phyloP scores from a whole-genome alignment of 2,113 vertebrate genomes.

The Mionectes macconnelli region DNA sequence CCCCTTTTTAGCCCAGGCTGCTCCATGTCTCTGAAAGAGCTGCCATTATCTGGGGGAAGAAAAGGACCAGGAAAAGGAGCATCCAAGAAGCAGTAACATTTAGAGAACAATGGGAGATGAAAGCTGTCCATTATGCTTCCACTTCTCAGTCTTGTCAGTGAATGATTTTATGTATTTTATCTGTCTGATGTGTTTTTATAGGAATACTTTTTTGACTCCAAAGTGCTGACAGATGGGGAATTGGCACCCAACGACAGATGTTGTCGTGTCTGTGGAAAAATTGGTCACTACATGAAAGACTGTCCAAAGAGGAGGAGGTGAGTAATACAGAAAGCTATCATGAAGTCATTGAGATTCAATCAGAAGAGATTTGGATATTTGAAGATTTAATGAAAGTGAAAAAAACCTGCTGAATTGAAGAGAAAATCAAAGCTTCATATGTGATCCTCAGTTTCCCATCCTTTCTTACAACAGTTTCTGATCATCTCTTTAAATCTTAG shows the following conservation, averaged over 20 bases:
- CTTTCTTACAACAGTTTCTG: background rate
- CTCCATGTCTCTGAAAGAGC: background rate
- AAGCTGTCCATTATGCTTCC: background rate
- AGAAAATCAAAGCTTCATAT: background rate
- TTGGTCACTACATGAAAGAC: conserved; percentile 99
- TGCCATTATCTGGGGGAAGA: background rate
- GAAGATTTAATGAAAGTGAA: background rate
- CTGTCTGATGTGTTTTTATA: conserved; percentile 55
- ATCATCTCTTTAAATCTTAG: background rate
- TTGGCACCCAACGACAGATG: conserved; percentile 96
- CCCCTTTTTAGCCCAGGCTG: background rate
- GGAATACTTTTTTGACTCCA: conserved; percentile 98
- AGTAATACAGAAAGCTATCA: background rate
- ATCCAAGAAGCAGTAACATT: background rate
- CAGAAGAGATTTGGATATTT: background rate
- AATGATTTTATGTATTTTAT: background rate
- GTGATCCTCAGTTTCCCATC: background rate
- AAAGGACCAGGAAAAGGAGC: background rate
- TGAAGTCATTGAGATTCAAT: background rate
- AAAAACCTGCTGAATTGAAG: background rate
- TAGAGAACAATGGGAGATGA: background rate
- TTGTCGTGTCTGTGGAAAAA: conserved; percentile 97
- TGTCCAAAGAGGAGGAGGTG: conserved; percentile 97
- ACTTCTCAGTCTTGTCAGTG: background rate
- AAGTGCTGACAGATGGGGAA: conserved; percentile 95